Evolutionary conservation across 2,113 vertebrate species (phyloP).

Genomic region (Nothocercus julius): DNA sequence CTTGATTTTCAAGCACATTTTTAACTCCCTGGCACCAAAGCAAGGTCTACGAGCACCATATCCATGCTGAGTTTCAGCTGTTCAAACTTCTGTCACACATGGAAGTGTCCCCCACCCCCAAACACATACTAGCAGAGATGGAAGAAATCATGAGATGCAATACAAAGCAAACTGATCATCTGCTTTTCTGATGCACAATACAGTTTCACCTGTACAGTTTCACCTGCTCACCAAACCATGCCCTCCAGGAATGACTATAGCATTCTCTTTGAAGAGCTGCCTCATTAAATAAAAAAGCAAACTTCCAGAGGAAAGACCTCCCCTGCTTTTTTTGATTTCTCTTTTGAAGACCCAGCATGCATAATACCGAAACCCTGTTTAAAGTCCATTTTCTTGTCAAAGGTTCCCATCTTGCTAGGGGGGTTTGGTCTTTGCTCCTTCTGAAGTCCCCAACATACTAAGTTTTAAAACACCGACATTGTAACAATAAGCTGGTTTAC

Average conservation of each 20-base stretch:
- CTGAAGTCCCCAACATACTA: background rate
- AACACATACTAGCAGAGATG: background rate
- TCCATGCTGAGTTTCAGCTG: conserved; percentile 67
- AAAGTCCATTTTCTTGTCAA: conserved; percentile 39
- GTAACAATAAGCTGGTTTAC: background rate
- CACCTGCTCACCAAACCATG: conserved; percentile 45
- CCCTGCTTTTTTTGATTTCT: conserved; percentile 48
- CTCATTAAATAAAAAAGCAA: conserved; percentile 67
- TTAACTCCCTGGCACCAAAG: conserved; percentile 43
- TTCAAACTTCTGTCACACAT: conserved; percentile 32
- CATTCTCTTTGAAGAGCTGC: conserved; percentile 63
- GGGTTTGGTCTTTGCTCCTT: background rate
- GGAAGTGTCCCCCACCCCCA: background rate
- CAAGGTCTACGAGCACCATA: conserved; percentile 21
- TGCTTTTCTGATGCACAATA: conserved; percentile 42
- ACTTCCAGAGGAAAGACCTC: conserved; percentile 33
- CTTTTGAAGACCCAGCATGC: conserved; percentile 18
- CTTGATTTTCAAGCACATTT: conserved; percentile 21
- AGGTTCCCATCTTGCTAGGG: background rate
- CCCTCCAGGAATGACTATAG: conserved; percentile 64
- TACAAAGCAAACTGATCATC: conserved; percentile 46
- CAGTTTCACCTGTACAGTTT: conserved; percentile 44
- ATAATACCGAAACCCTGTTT: conserved; percentile 34
- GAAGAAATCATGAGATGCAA: conserved; percentile 34
- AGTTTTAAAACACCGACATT: background rate